A percentile compares a stretch with the other conserved stretches of the same genome.
These are phyloP conservation scores for Tursiops truncatus DNA, from an alignment of 2,113 vertebrate genomes.

Conservation along the genomic window DNA sequence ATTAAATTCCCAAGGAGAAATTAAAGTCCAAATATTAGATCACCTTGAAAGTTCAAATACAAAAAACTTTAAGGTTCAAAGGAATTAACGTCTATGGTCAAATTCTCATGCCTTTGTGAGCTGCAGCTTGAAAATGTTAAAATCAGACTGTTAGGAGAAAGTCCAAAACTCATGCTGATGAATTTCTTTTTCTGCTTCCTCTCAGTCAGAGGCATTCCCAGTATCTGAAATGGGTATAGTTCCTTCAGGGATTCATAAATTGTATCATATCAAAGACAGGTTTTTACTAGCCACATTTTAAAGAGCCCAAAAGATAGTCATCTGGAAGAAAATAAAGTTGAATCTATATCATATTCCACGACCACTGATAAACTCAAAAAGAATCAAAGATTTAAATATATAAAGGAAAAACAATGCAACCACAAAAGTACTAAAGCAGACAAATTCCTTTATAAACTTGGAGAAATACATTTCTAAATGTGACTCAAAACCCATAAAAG, in stretches of 20 bases:
- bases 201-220: background rate
- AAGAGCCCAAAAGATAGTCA: background rate
- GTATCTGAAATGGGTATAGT: background rate
- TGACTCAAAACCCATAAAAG: background rate
- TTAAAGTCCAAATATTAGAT: constrained; percentile 20
- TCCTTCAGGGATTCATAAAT: background rate
- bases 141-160: background rate
- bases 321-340: background rate
- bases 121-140: background rate
- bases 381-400: background rate
- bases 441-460: background rate
- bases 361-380: background rate
- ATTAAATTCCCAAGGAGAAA: background rate
- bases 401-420: background rate
- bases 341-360: background rate
- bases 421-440: background rate
- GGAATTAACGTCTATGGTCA: background rate
- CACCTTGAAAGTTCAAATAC: background rate
- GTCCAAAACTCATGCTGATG: background rate
- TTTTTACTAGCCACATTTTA: constrained; percentile 2
- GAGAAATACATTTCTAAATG: background rate
- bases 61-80: background rate
- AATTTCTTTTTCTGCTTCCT: background rate
- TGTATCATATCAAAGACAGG: background rate
- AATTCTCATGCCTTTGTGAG: background rate